Conservation (phyloP, 1,140 invertebrate genomes). For the Drosophila seguyi region DNA sequence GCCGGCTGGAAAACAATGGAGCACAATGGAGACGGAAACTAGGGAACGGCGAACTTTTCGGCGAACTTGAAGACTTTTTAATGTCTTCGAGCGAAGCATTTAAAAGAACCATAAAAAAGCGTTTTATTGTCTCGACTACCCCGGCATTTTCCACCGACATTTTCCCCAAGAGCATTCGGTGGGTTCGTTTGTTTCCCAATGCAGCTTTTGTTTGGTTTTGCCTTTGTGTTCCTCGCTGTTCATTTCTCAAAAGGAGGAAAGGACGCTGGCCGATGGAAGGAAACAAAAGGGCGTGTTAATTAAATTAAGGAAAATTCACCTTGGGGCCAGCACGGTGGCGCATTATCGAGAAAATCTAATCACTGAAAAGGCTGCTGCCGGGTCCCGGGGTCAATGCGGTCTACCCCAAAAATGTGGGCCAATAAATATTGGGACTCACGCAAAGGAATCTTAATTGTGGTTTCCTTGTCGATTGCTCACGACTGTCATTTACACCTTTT, state of each 20-base stretch:
- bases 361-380: constrained; percentile 22
- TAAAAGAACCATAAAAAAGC: constrained; percentile 64
- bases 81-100: constrained; percentile 64
- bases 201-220: constrained; percentile 49
- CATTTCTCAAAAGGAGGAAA: constrained; percentile 25
- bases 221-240: constrained; percentile 34
- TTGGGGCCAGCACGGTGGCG: constrained; percentile 20
- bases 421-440: constrained; percentile 31
- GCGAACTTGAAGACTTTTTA: constrained; percentile 60
- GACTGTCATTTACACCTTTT: constrained; percentile 1
- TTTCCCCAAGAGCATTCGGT: constrained; percentile 15
- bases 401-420: constrained; percentile 10
- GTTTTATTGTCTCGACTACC: constrained; percentile 57
- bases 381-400: not conserved
- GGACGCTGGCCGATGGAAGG: constrained; percentile 1
- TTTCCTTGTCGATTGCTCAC: constrained; percentile 20
- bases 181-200: not conserved
- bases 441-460: constrained; percentile 19
- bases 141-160: constrained; percentile 13
- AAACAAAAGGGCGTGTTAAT: constrained; percentile 64
- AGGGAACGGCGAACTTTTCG: constrained; percentile 48
- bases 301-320: constrained; percentile 59
- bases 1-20: constrained; percentile 24
- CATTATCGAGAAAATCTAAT: constrained; percentile 46
- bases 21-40: constrained; percentile 22